Evolutionary conservation across 30 jellyfish, hydroid and myxozoan genomes (phyloP).

Genomic region (Hydractinia symbiolongicarpus): DNA sequence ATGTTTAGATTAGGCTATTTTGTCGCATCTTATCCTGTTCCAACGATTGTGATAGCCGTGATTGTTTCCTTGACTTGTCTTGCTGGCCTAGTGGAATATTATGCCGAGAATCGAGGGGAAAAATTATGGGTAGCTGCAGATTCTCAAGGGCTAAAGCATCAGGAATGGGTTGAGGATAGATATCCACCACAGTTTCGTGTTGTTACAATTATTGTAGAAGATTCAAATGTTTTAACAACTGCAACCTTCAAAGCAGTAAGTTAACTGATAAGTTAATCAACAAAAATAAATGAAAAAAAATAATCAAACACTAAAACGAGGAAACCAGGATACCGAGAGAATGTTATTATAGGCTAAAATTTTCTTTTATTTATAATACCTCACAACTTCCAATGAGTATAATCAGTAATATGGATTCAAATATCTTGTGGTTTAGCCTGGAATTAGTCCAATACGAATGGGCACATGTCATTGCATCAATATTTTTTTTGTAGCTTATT

Average conservation of each 20-base stretch:
- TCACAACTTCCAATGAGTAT: too few species aligned
- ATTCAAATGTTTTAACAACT: slow-evolving; percentile 7
- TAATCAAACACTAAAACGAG: too few species aligned
- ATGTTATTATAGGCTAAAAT: too few species aligned
- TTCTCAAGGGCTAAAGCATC: slow-evolving; percentile 15
- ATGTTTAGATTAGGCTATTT: not conserved
- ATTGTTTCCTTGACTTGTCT: not conserved
- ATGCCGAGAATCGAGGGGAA: slow-evolving; percentile 16
- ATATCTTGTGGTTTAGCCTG: too few species aligned
- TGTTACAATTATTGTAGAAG: slow-evolving; percentile 14
- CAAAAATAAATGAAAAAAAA: too few species aligned
- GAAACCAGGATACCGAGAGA: too few species aligned
- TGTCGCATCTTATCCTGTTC: not conserved
- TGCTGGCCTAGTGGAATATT: slow-evolving; percentile 11
- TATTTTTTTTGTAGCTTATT: not conserved
- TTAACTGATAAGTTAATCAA: not conserved
- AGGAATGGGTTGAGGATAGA: not conserved
- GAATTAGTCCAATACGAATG: too few species aligned
- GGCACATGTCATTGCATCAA: not conserved
- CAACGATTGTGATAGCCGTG: not conserved
- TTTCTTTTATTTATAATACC: too few species aligned
- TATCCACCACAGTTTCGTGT: slow-evolving; percentile 13
- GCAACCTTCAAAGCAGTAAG: slow-evolving; percentile 3
- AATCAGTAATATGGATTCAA: too few species aligned
- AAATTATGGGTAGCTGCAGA: slow-evolving; percentile 20